Evolutionary conservation across 1,140 invertebrate genomes (phyloP).

Genomic region (Thaumatotibia leucotreta): DNA sequence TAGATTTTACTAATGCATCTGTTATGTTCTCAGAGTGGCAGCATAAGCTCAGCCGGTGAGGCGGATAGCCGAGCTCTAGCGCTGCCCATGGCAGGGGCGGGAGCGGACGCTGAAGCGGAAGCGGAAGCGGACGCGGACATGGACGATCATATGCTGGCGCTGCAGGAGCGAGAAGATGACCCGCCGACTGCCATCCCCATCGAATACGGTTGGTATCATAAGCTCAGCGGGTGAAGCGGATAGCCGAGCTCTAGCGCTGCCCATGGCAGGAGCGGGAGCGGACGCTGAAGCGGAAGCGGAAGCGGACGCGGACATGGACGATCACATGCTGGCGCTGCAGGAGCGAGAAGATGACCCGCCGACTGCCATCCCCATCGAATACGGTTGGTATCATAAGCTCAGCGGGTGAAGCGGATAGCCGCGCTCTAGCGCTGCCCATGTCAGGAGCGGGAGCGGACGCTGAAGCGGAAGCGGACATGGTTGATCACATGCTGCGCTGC

Average conservation of each 20-base stretch:
- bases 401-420: constrained; percentile 23
- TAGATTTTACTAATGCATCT: too few species aligned
- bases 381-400: constrained; percentile 25
- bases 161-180: constrained; percentile 25
- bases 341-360: constrained; percentile 22
- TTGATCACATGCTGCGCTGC: too few species aligned
- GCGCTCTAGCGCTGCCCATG: constrained; percentile 38
- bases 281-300: too few species aligned
- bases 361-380: constrained; percentile 32
- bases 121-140: constrained; percentile 26
- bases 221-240: constrained; percentile 14
- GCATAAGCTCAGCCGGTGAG: background rate
- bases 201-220: constrained; percentile 31
- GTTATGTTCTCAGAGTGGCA: background rate
- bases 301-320: constrained; percentile 22
- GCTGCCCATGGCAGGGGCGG: constrained; percentile 26
- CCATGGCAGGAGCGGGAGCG: constrained; percentile 19
- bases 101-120: constrained; percentile 24
- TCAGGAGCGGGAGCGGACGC: constrained; percentile 22
- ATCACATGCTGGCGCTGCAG: constrained; percentile 39
- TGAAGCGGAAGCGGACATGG: too few species aligned
- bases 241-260: constrained; percentile 41
- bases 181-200: constrained; percentile 32
- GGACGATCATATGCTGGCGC: constrained; percentile 32
- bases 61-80: constrained; percentile 39